Base-by-base conservation (phyloP, 2,113 vertebrate genomes). In the Crotophaga sulcirostris region DNA sequence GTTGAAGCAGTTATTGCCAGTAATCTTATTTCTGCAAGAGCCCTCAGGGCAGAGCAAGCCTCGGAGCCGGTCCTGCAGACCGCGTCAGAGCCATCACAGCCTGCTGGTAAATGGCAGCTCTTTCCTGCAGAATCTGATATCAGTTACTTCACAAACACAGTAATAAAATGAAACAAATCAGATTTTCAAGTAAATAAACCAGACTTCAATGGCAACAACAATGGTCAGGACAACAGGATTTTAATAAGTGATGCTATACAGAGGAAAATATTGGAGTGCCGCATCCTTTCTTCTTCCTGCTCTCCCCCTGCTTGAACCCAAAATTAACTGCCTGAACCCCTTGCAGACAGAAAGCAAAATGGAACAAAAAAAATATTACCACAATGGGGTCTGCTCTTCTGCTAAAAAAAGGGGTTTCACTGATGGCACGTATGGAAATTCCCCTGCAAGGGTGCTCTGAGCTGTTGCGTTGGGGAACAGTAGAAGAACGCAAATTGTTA, bases 151-250 rank as follows among this genome's bases (percentile, higher is more conserved):
- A 42, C 98, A 98, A 98, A 98, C 98, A 98, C 98, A 98, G 98
- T 98, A 98, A 98, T 98, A 98, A 98, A 98, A 98, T 98, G 98
- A 98, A 98, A 98, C 98, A 98, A 98, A 98, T 98, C 98, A 98
- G 98, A 98, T 98, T 98, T 98, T 97, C 98, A 98, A 98, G 98
- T 98, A 98, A 98, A 98, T 98, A 98, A 98, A 98, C 98, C 98
- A 98, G 98, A 98, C 98, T 98, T 98, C 98, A 98, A 97, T 98
- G 97, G 97, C 97, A 98, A 96, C 97, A 97, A 98, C 98, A 98
- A 98, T 98, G 98, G 98, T 98, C 98, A 98, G 97, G 98, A 98
- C 98, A 98, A 98, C 98, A 97, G 97, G 97, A 98, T 98, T 98
- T 98, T 98, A 98, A 98, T 98, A 98, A 98, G 97, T 97, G 97